Evolutionary conservation across 1,140 invertebrate genomes (phyloP).

Genomic region (Frieseomelitta varia): DNA sequence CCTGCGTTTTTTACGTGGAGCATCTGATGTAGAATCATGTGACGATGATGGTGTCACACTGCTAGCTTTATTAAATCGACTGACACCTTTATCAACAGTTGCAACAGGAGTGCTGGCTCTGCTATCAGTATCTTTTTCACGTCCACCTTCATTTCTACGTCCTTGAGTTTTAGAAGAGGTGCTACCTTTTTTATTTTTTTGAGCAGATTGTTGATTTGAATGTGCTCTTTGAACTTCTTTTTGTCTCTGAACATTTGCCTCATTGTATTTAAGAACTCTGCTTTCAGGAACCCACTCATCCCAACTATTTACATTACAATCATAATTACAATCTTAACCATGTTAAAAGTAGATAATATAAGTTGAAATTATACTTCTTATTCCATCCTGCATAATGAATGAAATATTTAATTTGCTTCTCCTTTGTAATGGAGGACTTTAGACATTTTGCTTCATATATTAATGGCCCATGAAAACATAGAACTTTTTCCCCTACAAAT

Average conservation of each 20-base stretch:
- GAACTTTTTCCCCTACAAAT: conserved; percentile 92
- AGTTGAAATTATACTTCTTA: conserved; percentile 90
- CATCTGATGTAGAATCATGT: conserved; percentile 76
- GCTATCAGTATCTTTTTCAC: conserved; percentile 84
- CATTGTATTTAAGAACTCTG: conserved; percentile 95
- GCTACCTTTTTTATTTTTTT: conserved; percentile 76
- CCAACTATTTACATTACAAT: conserved; percentile 86
- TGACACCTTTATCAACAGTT: conserved; percentile 73
- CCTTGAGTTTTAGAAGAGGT: conserved; percentile 74
- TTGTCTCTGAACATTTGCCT: conserved; percentile 94
- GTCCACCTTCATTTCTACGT: conserved; percentile 73
- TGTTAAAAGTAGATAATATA: background rate
- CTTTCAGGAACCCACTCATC: conserved; percentile 99
- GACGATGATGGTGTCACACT: conserved; percentile 78
- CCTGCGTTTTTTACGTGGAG: conserved; percentile 80
- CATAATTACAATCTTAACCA: background rate
- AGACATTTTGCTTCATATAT: conserved; percentile 98
- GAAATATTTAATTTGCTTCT: conserved; percentile 94
- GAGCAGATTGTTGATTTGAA: conserved; percentile 84
- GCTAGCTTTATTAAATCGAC: conserved; percentile 73
- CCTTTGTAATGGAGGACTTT: conserved; percentile 90
- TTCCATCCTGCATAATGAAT: conserved; percentile 99
- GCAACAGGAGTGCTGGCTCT: conserved; percentile 85
- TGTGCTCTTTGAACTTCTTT: conserved; percentile 94
- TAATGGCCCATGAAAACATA: conserved; percentile 97